Base-by-base conservation (phyloP, 1,140 invertebrate genomes). In the Lepidurus apus region DNA sequence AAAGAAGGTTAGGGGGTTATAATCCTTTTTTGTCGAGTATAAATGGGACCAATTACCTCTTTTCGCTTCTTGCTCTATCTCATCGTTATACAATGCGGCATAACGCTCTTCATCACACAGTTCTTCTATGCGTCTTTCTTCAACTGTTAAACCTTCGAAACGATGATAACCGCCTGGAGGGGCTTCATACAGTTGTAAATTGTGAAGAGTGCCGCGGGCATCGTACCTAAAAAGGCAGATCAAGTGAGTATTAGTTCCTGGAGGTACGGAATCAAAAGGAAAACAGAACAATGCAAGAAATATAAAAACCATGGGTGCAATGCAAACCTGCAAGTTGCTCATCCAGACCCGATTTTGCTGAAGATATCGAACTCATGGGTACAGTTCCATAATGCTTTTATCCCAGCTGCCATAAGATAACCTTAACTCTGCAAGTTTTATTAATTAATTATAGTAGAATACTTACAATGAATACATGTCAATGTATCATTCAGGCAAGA, bases 21-120 rank as follows among this genome's bases (percentile, higher is more conserved):
- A 1, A 65, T 73, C 65, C 76, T 47, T 73, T 78, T 42, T 73
- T 26, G 4, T 78, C 77, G 5, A 47, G 77, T 11, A 42, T 21
- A 74, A 74, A 79, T 21, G 34, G 42, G 21, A 44, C 75, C 45
- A 26, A 79, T 74, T 75, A 75, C 78, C 77, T 80, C 79, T 82
- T 82, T 93, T 90, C 94, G 92, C 83, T 93, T 93, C 89, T 83
- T 94, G 92, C 83, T 95, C 93, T 81, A 91, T 91, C 83, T 95
- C 92, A 86, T 96, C 94, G 79, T 92, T 93, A 82, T 92, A 91
- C 1, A 98, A 87, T 42, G 94, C 94, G 74, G 92, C 86, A 86
- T 96, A 98, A 43, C 95, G 86, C 87, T 98, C 95, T 83, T 95
- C 92, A 84, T 97, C 95, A 84, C 93, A 95, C 21, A 95, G 85